A percentile compares a stretch with the other conserved stretches of the same genome.
Evolutionary conservation across 1,140 invertebrate genomes (phyloP).

Genomic region (Drosophila murphyi): DNA sequence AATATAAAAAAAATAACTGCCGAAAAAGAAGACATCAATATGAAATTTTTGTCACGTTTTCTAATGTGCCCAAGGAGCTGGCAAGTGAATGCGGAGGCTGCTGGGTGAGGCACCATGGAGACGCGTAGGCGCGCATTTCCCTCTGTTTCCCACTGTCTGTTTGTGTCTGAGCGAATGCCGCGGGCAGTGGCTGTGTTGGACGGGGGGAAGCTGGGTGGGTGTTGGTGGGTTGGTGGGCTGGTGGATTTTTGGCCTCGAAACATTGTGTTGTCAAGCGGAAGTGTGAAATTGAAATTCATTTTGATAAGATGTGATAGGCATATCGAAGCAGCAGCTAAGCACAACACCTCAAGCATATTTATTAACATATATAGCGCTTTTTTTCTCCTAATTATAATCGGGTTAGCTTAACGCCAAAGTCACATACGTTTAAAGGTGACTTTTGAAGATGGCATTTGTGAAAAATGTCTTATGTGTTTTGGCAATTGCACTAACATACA

Average conservation of each 20-base stretch:
- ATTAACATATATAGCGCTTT: conserved; percentile 32
- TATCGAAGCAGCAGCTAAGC: background rate
- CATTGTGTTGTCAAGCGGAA: conserved; percentile 40
- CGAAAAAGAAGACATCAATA: conserved; percentile 75
- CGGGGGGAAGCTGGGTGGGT: background rate
- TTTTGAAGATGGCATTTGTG: background rate
- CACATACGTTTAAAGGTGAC: too few relatives aligned
- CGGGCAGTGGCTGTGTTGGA: conserved; percentile 48
- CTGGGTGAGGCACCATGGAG: conserved; percentile 12
- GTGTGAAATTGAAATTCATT: conserved; percentile 58
- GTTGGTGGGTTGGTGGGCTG: too few relatives aligned
- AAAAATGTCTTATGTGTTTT: too few relatives aligned
- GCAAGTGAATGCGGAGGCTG: conserved; percentile 1
- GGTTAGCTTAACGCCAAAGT: background rate
- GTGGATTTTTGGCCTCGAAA: background rate
- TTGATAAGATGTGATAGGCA: conserved; percentile 43
- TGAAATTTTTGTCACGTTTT: conserved; percentile 82
- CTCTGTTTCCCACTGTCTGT: background rate
- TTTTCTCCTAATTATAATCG: background rate
- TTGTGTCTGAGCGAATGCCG: conserved; percentile 13
- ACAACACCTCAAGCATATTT: background rate
- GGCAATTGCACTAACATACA: too few relatives aligned
- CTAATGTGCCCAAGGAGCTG: conserved; percentile 60
- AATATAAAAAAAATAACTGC: conserved; percentile 5
- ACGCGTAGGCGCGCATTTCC: conserved; percentile 41